Evolutionary conservation across 2,888 invertebrate species (phyloP).

Genomic region (Pollenia angustigena): DNA sequence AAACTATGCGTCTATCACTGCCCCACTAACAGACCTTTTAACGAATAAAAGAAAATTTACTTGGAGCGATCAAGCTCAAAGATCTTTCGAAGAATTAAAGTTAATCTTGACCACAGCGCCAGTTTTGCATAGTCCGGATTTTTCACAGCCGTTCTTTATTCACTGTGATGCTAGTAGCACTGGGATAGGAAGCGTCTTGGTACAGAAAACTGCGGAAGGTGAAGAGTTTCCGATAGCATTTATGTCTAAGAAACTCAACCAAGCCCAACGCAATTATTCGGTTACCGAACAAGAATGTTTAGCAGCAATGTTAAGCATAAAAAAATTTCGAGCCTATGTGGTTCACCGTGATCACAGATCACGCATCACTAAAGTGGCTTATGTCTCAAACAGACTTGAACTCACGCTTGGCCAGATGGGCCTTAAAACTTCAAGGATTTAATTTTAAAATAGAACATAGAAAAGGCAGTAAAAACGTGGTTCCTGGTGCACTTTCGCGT

Average conservation of each 20-base stretch:
- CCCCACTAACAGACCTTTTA: conserved; percentile 65
- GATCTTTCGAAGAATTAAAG: conserved; percentile 55
- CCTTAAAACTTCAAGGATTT: conserved; percentile 56
- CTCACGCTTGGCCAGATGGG: conserved; percentile 55
- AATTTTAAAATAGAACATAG: conserved; percentile 54
- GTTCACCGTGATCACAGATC: no score
- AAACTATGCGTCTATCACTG: conserved; percentile 62
- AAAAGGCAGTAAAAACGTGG: conserved; percentile 53
- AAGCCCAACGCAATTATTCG: no score
- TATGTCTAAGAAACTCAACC: background rate
- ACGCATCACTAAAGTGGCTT: background rate
- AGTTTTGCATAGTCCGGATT: conserved; percentile 31
- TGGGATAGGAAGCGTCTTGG: conserved; percentile 11
- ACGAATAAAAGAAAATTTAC: conserved; percentile 50
- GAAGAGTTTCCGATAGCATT: background rate
- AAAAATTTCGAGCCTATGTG: no score
- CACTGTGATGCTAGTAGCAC: conserved; percentile 3
- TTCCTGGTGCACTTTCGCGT: conserved; percentile 56
- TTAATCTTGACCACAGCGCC: conserved; percentile 33
- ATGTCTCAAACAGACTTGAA: conserved; percentile 45
- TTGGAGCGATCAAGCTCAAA: conserved; percentile 45
- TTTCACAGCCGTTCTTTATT: conserved; percentile 16
- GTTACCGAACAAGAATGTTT: background rate
- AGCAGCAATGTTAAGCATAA: background rate
- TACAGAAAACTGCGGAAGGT: conserved; percentile 41